These are phyloP conservation scores for Prosopocoilus inquinatus DNA, from an alignment of 2,888 invertebrate genomes.

Conservation along the genomic window DNA sequence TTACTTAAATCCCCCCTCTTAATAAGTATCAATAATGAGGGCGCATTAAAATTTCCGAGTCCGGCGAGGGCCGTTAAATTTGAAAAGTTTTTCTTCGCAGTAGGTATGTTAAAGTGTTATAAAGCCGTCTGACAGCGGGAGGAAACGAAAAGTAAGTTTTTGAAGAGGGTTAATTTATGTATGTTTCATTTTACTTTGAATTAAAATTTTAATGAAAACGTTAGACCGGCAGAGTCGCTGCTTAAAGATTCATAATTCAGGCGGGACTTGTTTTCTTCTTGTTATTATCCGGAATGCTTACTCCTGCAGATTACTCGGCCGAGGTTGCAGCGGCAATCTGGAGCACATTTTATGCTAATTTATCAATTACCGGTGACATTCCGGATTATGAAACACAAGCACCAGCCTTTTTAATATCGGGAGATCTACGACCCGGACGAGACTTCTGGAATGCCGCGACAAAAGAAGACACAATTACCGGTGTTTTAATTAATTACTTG, in stretches of 20 bases:
- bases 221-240: slow-evolving; percentile 23
- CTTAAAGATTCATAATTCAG: slow-evolving; percentile 33
- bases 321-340: slow-evolving; percentile 17
- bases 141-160: slow-evolving; percentile 22
- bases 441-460: no score
- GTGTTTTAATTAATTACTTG: no score
- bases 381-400: neutral
- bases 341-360: slow-evolving; percentile 27
- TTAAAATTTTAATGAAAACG: slow-evolving; percentile 37
- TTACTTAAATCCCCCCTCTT: no score
- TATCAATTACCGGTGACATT: slow-evolving; percentile 25
- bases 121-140: neutral
- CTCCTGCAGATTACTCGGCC: slow-evolving; percentile 23
- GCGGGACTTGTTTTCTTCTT: slow-evolving; percentile 27
- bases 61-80: no score
- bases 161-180: slow-evolving; percentile 35
- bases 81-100: neutral
- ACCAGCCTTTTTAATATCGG: no score
- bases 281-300: slow-evolving; percentile 21
- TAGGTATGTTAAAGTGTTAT: neutral
- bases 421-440: no score
- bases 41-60: no score
- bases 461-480: no score
- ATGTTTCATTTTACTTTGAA: slow-evolving; percentile 33
- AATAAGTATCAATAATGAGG: no score